phyloP scores from a whole-genome alignment of 2,797 vertebrate species.

The Anabas testudineus region DNA sequence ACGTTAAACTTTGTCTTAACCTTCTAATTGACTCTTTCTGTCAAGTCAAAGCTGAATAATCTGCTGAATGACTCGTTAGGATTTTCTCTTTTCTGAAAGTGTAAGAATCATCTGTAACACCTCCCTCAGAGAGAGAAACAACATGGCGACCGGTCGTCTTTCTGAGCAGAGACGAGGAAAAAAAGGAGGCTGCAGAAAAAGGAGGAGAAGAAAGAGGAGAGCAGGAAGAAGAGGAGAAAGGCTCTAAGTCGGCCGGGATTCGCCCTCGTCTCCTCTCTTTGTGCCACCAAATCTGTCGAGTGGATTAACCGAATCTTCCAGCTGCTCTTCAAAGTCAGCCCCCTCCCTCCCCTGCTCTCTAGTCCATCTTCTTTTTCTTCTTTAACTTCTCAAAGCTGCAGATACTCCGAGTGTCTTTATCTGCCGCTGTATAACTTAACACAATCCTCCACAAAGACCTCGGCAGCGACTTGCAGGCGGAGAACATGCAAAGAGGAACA shows the following conservation, averaged over 20 bases:
- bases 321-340: constrained; percentile 72
- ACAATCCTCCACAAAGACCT: constrained; percentile 74
- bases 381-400: constrained; percentile 71
- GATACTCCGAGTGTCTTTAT: constrained; percentile 69
- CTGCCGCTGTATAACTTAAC: constrained; percentile 74
- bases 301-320: constrained; percentile 77
- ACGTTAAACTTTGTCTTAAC: background rate
- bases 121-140: constrained; percentile 19
- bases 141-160: constrained; percentile 1
- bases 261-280: constrained; percentile 64
- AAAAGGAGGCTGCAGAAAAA: background rate
- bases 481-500: constrained; percentile 38
- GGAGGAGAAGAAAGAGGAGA: constrained; percentile 1
- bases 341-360: constrained; percentile 14
- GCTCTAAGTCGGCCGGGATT: constrained; percentile 58
- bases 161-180: too few relatives aligned
- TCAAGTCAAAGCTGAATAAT: background rate
- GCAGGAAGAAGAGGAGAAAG: constrained; percentile 29
- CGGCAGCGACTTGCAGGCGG: constrained; percentile 61
- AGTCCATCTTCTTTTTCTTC: constrained; percentile 58
- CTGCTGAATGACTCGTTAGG: background rate
- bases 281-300: constrained; percentile 74
- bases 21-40: background rate
- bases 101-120: constrained; percentile 29
- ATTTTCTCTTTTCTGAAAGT: background rate